Base-by-base conservation (phyloP, 2,888 invertebrate genomes). In the Chrysopilus asiliformis region DNA sequence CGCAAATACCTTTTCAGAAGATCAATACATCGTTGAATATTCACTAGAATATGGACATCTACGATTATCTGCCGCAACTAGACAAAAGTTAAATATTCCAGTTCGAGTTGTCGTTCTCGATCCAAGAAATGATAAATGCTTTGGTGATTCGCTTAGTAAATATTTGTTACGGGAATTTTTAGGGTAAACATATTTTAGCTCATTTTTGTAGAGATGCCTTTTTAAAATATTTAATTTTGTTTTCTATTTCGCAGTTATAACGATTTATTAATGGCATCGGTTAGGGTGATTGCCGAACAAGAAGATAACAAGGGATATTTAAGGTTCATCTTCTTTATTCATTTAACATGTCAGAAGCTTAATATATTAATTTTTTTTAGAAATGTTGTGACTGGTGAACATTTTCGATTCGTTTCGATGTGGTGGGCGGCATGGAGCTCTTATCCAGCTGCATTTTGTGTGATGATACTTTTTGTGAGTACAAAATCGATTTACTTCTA, bases 381-480 rank as follows among this genome's bases (percentile, higher is more conserved):
- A 52, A 97, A 98, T 65, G 91, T 98, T 31, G 86, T 95, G 38
- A 94, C 94, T 10, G 95, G 97, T 10, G 97, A 97, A 57, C 95
- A 97, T 60, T 99, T 93, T 63, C 80, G 94, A 41, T 98, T 98
- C 64, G 94, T 98, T 33, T 89, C 86, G 49, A 86, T 93, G 80
- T 84, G 91, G 83, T 86, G 84, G 82, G 91, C 93, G 67, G 86
- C 93, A 1, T 77, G 91, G 53, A 85, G 84, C 43, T 90, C 93
- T 1, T 98, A 98, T 62, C 71, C 97, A 34, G 87, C 91, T 8
- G 95, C 98, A 2, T 85, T 91, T 56, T 82, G 91, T 66, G 89
- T 97, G 41, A 98, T 98, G 98, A 72, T 98, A 13, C 76, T 97
- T 10, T 99, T 98, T 71, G 97, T 97, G 72, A 87, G 95, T 89